Base-by-base conservation (phyloP, 92 coral and sea anemone genomes). In the Epizoanthus fatuus region DNA sequence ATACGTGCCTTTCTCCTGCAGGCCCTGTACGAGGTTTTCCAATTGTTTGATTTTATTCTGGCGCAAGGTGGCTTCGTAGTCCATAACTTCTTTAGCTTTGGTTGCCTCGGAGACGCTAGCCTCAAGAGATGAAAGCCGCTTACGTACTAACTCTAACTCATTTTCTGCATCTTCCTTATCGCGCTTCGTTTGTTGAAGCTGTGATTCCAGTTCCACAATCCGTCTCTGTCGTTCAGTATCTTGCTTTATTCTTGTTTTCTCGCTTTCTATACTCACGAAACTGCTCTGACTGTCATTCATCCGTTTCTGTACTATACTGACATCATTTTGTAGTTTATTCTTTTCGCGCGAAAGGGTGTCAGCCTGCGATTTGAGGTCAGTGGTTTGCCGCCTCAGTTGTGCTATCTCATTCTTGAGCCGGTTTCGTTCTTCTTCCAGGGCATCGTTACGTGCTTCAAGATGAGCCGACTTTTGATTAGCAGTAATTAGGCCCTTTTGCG, bases 301-400 rank as follows among this genome's bases (percentile, higher is more conserved):
- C 39, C 84, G 93, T 91, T 75, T 92, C 77, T 94, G 98, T 7
- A 86, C 65, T 37, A 65, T 71, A 70, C 69, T 90, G 81, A 90
- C 83, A 58, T 97, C 99, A 40, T 90, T 88, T 66, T 91, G 95
- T 16, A 95, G 79, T 73, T 90, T 95, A 75, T 83, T 91, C 86
- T 97, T 97, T 75, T 97, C 99, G 57, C 98, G 93, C 55, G 94
- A 92, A 69, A 95, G 69, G 56, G 94, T 80, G 45, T 97, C 99
- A 38, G 83, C 68, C 72, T 92, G 94, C 29, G 96, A 96, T 87
- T 95, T 97, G 16, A 95, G 65, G 81, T 97, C 99, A 7, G 95
- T 91, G 57, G 88, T 86, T 74, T 67, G 63, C 81, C 92, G 95
- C 90, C 93, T 97, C 86, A 95, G 83, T 20, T 91, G 90, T 49